These are phyloP conservation scores for Spondyliosoma cantharus DNA, from an alignment of 2,797 vertebrate genomes.

Conservation along the genomic window DNA sequence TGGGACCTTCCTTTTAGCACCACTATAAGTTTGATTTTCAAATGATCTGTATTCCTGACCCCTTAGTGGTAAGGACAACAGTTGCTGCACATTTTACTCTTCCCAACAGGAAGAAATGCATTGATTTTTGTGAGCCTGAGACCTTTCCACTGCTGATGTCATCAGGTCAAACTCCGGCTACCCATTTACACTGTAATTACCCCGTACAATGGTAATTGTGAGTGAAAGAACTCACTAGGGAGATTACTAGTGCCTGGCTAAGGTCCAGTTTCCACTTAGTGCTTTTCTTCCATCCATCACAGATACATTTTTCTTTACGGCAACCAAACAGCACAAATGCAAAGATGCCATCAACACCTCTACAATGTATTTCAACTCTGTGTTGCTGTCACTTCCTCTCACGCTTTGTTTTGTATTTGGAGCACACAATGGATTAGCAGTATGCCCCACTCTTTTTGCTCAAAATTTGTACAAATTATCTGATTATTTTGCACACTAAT, in stretches of 20 bases:
- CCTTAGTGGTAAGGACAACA: constrained; percentile 7
- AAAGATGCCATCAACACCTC: constrained; percentile 6
- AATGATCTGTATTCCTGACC: constrained; percentile 12
- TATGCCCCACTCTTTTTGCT: neutral
- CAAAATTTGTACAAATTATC: constrained; percentile 10
- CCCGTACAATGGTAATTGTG: constrained; percentile 44
- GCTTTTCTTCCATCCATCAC: constrained; percentile 21
- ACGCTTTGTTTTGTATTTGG: constrained; percentile 4
- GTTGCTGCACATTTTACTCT: constrained; percentile 7
- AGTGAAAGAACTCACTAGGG: constrained; percentile 38
- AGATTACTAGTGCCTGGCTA: constrained; percentile 18
- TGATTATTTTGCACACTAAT: constrained; percentile 15
- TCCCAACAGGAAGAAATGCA: constrained; percentile 18
- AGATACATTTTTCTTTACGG: constrained; percentile 9
- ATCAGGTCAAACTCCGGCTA: constrained; percentile 46
- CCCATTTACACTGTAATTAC: constrained; percentile 40
- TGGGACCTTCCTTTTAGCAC: neutral
- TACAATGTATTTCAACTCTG: neutral
- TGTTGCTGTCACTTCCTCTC: neutral
- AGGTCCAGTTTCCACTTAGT: constrained; percentile 29
- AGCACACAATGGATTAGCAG: neutral
- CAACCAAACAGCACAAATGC: constrained; percentile 17
- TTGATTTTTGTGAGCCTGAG: constrained; percentile 27
- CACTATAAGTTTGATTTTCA: constrained; percentile 31
- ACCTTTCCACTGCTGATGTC: constrained; percentile 41